These are phyloP conservation scores for Agrochola circellaris DNA, from an alignment of 2,888 invertebrate genomes.

Conservation along the genomic window DNA sequence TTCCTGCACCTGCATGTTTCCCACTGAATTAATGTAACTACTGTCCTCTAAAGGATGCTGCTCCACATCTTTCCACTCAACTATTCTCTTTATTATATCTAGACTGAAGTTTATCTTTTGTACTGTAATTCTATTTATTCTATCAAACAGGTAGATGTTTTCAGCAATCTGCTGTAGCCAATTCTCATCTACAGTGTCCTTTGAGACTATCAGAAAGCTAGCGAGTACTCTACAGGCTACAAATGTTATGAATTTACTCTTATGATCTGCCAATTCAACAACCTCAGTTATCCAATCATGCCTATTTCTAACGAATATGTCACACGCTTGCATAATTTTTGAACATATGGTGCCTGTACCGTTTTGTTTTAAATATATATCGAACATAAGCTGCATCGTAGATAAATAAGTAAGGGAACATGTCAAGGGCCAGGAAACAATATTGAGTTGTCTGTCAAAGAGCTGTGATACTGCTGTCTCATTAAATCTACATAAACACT, in stretches of 20 bases:
- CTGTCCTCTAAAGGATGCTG: conserved; percentile 95
- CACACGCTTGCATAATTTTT: conserved; percentile 94
- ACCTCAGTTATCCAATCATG: conserved; percentile 96
- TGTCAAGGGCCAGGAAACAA: conserved; percentile 87
- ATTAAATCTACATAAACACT: conserved; percentile 94
- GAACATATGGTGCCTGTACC: conserved; percentile 95
- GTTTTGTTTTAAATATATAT: conserved; percentile 96
- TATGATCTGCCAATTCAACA: conserved; percentile 94
- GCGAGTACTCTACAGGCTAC: conserved; percentile 95
- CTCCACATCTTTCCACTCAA: conserved; percentile 96
- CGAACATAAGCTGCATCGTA: conserved; percentile 95
- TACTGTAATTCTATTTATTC: conserved; percentile 92
- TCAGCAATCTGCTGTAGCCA: conserved; percentile 95
- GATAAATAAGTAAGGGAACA: conserved; percentile 94
- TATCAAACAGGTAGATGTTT: conserved; percentile 92
- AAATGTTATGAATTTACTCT: conserved; percentile 95
- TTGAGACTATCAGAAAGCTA: conserved; percentile 95
- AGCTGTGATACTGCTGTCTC: conserved; percentile 93
- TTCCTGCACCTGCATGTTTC: conserved; percentile 82
- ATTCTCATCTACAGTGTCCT: conserved; percentile 94
- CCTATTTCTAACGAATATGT: conserved; percentile 94
- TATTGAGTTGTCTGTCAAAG: conserved; percentile 92
- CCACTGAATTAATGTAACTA: conserved; percentile 83
- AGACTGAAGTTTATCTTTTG: conserved; percentile 95
- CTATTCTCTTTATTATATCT: conserved; percentile 96